These are phyloP conservation scores for Aphelinus certus DNA, from an alignment of 1,140 invertebrate species.

Conservation along the genomic window DNA sequence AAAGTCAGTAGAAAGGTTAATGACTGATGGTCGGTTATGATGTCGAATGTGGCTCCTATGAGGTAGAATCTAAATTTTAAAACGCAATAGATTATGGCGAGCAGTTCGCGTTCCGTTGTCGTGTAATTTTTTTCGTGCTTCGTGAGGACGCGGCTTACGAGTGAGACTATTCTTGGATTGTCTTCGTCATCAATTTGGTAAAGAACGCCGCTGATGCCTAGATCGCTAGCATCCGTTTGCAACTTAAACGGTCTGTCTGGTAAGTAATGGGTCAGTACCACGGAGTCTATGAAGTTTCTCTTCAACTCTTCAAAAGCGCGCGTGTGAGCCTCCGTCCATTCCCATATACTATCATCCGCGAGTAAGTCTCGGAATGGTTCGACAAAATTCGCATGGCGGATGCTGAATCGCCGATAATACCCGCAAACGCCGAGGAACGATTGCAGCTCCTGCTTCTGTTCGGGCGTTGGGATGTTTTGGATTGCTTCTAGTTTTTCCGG, in stretches of 20 bases:
- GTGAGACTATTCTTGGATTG: neutral
- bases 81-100: neutral
- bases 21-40: slow-evolving; percentile 25
- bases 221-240: slow-evolving; percentile 1
- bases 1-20: slow-evolving; percentile 9
- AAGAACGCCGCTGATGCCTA: slow-evolving; percentile 9
- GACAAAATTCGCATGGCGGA: neutral
- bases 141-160: neutral
- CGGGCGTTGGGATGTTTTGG: neutral
- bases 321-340: neutral
- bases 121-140: neutral
- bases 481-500: neutral
- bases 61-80: slow-evolving; percentile 10
- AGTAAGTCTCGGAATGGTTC: slow-evolving; percentile 10
- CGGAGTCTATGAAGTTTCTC: neutral
- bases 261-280: neutral
- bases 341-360: neutral
- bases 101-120: slow-evolving; percentile 5
- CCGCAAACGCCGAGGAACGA: slow-evolving; percentile 20
- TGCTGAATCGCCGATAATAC: slow-evolving; percentile 22
- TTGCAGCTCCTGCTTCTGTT: neutral
- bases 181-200: slow-evolving; percentile 14
- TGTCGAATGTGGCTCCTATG: neutral
- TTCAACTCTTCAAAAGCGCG: neutral
- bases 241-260: neutral